Evolutionary conservation across 2,888 invertebrate species (phyloP).

Genomic region (Drosophila picticornis): DNA sequence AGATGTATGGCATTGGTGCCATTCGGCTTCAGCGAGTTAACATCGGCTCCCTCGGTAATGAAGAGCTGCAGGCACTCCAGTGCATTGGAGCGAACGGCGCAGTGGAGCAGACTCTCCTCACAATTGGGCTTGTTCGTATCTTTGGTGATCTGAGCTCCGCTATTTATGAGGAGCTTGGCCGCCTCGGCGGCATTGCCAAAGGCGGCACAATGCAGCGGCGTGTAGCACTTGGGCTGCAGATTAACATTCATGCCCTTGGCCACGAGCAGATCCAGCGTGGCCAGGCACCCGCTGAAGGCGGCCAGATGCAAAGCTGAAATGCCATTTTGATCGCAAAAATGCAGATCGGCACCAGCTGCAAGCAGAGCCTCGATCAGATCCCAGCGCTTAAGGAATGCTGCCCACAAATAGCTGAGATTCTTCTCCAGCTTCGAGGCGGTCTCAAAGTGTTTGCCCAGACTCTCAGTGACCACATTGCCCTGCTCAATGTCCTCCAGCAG

Average conservation of each 20-base stretch:
- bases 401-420: slow-evolving; percentile 90
- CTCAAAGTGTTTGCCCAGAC: slow-evolving; percentile 86
- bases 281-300: slow-evolving; percentile 91
- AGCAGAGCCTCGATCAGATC: slow-evolving; percentile 89
- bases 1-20: slow-evolving; percentile 93
- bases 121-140: slow-evolving; percentile 89
- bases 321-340: slow-evolving; percentile 90
- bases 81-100: slow-evolving; percentile 93
- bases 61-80: slow-evolving; percentile 92
- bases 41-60: slow-evolving; percentile 90
- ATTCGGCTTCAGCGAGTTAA: slow-evolving; percentile 91
- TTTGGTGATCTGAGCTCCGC: slow-evolving; percentile 89
- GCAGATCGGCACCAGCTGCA: slow-evolving; percentile 89
- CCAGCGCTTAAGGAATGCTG: slow-evolving; percentile 90
- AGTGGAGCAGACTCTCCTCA: slow-evolving; percentile 92
- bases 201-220: slow-evolving; percentile 95
- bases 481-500: slow-evolving; percentile 91
- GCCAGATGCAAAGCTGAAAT: slow-evolving; percentile 91
- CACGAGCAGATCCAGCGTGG: slow-evolving; percentile 90
- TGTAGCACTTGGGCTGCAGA: slow-evolving; percentile 89
- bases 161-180: slow-evolving; percentile 90
- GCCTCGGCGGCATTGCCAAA: slow-evolving; percentile 94
- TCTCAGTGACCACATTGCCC: slow-evolving; percentile 88
- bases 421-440: slow-evolving; percentile 89
- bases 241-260: slow-evolving; percentile 89